Base-by-base conservation (phyloP, 2,113 vertebrate species). In the Oreamnos americanus region DNA sequence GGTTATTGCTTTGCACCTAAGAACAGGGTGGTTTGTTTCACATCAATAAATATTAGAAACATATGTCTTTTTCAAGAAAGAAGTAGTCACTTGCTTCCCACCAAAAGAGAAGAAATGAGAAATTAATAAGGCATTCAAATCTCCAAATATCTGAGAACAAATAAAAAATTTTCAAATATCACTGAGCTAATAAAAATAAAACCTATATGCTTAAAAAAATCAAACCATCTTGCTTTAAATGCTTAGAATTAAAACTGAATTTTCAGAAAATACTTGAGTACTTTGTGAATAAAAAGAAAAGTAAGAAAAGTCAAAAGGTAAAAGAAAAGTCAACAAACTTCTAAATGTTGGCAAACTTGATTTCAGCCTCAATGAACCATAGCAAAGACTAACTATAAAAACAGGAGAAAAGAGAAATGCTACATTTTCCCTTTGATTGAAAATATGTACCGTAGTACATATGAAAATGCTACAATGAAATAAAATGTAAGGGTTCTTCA, bases 141-240 rank as follows among this genome's bases (percentile, higher is more conserved):
- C 45, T 93, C 14, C 21, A 51, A 88, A 90, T 55, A 67, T 16
- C 13, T 36, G 87, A 91, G 39, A 84, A 17, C 2, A 74, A 89
- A 97, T 81, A 26, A 83, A 67, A 87, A 21, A 2, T 60, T 64
- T 74, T 10, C 33, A 93, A 91, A 94, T 82, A 67, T 88, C 26
- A 45, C 47, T 81, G 43, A 60, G 21, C 53, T 91, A 47, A 71
- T 95, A 88, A 94, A 96, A 94, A 90, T 33, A 78, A 93, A 82
- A 76, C 9, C 51, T 7, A 21, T 36, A 60, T 51, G 10, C 28
- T 13, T 81, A 67, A 81, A 87, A 92, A n/a, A 58, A 81, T 57
- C 16, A 43, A 91, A 71, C 43, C 12, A 60, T 47, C 23, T 87
- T 83, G 36, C 13, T 30, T 97, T 87, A 94, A 96, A n/a, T 79